These are phyloP conservation scores for Xenopus borealis DNA, from an alignment of 2,113 vertebrate species.

Conservation along the genomic window DNA sequence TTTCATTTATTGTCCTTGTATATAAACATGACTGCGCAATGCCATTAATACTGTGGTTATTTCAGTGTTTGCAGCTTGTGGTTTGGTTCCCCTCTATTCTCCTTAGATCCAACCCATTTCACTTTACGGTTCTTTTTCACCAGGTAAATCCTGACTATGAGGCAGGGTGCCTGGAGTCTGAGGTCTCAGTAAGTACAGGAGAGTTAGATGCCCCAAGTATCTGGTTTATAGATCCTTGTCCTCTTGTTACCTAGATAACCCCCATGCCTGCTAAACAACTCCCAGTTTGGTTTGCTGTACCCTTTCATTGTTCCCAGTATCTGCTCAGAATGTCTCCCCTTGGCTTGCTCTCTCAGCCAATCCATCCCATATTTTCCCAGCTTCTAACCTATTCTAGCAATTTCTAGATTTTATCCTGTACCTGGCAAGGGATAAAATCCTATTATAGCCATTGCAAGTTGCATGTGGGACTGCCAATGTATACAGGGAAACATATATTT, in stretches of 20 bases:
- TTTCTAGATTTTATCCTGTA: neutral
- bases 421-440: neutral
- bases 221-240: neutral
- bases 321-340: neutral
- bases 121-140: constrained; percentile 70
- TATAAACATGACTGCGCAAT: no score
- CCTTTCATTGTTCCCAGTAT: neutral
- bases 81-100: neutral
- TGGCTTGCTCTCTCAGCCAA: constrained; percentile 4
- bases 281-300: neutral
- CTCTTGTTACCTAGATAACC: neutral
- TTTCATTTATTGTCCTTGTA: no score
- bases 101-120: neutral
- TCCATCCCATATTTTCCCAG: constrained; percentile 12
- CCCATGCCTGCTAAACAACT: constrained; percentile 5
- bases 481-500: neutral
- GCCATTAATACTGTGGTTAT: no score
- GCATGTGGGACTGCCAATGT: neutral
- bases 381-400: neutral
- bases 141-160: constrained; percentile 94
- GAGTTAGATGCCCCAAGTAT: constrained; percentile 49
- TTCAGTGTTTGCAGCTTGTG: no score
- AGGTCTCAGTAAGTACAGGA: constrained; percentile 84
- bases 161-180: constrained; percentile 87
- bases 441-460: neutral